Evolutionary conservation across 1,140 invertebrate genomes (phyloP), one percentile per base, ranked within the genome.

Genomic region (Drosophila nasuta): DNA sequence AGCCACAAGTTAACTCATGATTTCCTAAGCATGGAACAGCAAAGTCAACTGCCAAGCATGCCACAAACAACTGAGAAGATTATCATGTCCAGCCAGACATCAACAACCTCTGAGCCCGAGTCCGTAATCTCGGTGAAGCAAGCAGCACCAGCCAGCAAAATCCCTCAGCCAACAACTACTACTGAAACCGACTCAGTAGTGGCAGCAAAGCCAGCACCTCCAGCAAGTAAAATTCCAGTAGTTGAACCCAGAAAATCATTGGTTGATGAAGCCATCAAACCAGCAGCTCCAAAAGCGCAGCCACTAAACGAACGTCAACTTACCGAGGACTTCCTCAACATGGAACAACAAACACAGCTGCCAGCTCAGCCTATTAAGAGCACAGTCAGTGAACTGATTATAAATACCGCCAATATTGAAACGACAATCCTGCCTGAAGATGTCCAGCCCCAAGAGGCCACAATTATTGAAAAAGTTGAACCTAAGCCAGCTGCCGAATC

Each of bases 21-120:
- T 72, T 91, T 91, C 41, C 64, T 92, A 0, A 71, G 60, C 66
- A 92, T 86, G 83, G 91, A 92, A 41, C 87, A 92, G 62, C 75
- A 91, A 70, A 75, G 51, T 7, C 91, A 91, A 46, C 20, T 92
- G 49, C 72, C 80, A 1, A 82, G 77, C 20, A 30, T 75, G 17
- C 73, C 48, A 0, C 51, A 60, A 25, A 25, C 49, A 28, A 5
- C 56, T 6, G 76, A 87, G 20, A 73, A 68, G 15, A 43, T 60
- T 17, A 35, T 80, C n/a, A 52, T 79, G 35, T 66, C 81, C 28
- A 77, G 81, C 20, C 43, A 80, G 15, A 82, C 82, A 48, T 87
- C 77, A 10, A 80, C 74, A 3, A 59, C 77, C 7, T 62, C 85
- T 5, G 85, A 87, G 43, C 77, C 77, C 0, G 80, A 88, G 2